phyloP scores from a whole-genome alignment of 2,888 invertebrate species.

The Agrochola lota region DNA sequence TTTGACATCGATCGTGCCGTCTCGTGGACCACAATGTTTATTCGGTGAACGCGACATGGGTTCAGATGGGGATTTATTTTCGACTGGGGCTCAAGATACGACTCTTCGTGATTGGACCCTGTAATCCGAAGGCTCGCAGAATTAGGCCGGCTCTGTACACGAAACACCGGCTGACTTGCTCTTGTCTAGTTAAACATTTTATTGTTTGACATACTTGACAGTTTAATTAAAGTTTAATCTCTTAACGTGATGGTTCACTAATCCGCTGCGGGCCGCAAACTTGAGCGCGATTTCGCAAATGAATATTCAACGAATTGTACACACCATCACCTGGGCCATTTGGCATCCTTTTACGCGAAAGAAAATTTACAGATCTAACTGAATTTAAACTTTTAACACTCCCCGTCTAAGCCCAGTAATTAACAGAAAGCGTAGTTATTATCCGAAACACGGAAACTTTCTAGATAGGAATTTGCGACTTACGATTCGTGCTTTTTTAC shows the following conservation, averaged over 20 bases:
- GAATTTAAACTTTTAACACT: conserved; percentile 79
- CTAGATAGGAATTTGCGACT: conserved; percentile 77
- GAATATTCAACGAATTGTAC: conserved; percentile 61
- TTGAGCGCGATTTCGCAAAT: conserved; percentile 42
- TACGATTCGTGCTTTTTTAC: conserved; percentile 81
- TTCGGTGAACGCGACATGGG: conserved; percentile 79
- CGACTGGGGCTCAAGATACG: conserved; percentile 79
- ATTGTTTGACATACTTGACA: conserved; percentile 63
- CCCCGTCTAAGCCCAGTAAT: conserved; percentile 77
- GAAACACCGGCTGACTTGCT: conserved; percentile 47
- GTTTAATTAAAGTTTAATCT: conserved; percentile 71
- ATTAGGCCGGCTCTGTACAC: conserved; percentile 62
- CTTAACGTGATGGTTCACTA: conserved; percentile 57
- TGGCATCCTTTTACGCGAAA: conserved; percentile 52
- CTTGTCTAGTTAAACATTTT: conserved; percentile 66
- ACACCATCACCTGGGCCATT: conserved; percentile 59
- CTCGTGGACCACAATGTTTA: conserved; percentile 81
- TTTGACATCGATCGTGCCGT: conserved; percentile 78
- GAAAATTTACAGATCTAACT: conserved; percentile 66
- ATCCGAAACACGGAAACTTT: conserved; percentile 82
- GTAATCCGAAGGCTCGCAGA: conserved; percentile 75
- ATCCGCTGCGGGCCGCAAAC: conserved; percentile 42
- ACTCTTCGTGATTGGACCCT: conserved; percentile 78
- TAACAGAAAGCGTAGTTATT: conserved; percentile 83
- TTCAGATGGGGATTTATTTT: conserved; percentile 83